These are phyloP conservation scores for Sylvilagus bachmani DNA, from an alignment of 2,113 vertebrate species.

Conservation along the genomic window DNA sequence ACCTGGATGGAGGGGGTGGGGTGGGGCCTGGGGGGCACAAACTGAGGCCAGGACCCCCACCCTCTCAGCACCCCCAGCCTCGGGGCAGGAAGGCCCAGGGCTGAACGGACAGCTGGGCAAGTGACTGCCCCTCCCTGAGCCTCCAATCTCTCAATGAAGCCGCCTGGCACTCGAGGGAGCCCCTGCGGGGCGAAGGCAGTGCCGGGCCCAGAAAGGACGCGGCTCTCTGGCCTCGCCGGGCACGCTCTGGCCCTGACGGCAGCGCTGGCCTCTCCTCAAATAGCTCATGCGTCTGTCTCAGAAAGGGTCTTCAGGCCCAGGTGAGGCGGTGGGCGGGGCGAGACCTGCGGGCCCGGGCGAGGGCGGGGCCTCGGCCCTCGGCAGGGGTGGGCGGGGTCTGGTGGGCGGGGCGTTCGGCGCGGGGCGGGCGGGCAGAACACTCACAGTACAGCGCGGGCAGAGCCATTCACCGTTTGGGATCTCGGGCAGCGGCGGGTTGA, in stretches of 20 bases:
- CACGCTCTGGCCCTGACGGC: no score
- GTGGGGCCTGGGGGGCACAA: neutral
- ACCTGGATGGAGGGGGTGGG: rapidly evolving
- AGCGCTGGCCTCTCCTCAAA: no score
- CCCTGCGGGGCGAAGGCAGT: no score
- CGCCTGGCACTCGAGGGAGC: neutral
- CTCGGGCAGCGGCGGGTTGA: slow-evolving; percentile 97
- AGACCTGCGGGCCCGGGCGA: neutral
- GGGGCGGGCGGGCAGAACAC: slow-evolving; percentile 79
- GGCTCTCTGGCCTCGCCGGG: no score
- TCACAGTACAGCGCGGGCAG: slow-evolving; percentile 99
- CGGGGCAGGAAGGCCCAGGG: neutral
- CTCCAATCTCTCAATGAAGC: neutral
- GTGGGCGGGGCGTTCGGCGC: neutral
- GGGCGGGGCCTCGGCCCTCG: neutral
- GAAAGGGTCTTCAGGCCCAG: neutral
- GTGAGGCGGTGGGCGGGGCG: neutral
- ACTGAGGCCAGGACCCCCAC: neutral
- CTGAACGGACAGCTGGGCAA: neutral
- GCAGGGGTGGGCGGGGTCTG: neutral
- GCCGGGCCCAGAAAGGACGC: no score
- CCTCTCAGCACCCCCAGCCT: neutral
- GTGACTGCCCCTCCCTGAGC: neutral
- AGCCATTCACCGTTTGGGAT: slow-evolving; percentile 99
- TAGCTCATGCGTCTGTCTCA: no score